Evolutionary conservation across 1,140 invertebrate species (phyloP).

Genomic region (Drosophila tropicalis): DNA sequence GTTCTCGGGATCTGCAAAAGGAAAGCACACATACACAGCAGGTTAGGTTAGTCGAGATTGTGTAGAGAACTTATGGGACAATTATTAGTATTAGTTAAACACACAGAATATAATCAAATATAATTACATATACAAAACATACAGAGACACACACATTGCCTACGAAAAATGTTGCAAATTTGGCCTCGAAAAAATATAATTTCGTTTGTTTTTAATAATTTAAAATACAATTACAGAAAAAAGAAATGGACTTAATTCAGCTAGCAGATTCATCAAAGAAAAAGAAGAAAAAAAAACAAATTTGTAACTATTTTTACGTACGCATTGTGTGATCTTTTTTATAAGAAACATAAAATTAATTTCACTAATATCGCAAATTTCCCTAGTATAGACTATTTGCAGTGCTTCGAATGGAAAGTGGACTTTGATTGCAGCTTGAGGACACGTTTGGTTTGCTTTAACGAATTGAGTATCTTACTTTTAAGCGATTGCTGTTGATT

Average conservation of each 20-base stretch:
- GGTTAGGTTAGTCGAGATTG: conserved; percentile 46
- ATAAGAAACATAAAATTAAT: conserved; percentile 28
- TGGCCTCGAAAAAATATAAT: conserved; percentile 24
- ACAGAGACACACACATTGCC: conserved; percentile 46
- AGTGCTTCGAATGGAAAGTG: conserved; percentile 42
- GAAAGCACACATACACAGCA: conserved; percentile 66
- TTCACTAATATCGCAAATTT: not conserved
- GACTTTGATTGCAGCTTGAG: conserved; percentile 61
- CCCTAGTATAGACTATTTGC: not conserved
- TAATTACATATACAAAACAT: conserved; percentile 13
- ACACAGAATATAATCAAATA: conserved; percentile 36
- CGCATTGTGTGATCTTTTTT: conserved; percentile 22
- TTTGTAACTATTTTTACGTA: conserved; percentile 27
- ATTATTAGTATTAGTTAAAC: conserved; percentile 22
- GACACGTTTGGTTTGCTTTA: conserved; percentile 63
- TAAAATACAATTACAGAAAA: conserved; percentile 42
- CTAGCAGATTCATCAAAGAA: not conserved
- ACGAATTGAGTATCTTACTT: conserved; percentile 77
- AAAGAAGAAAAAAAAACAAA: conserved; percentile 23
- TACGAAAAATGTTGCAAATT: conserved; percentile 72
- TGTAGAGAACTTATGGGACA: conserved; percentile 10
- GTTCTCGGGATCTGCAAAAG: conserved; percentile 84
- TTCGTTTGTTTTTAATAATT: conserved; percentile 44
- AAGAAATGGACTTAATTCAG: not conserved
- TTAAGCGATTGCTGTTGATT: conserved; percentile 77